Percentiles rank a stretch among this genome's conserved stretches.
These are phyloP conservation scores for Connochaetes taurinus DNA, from an alignment of 2,113 vertebrate species.

Conservation along the genomic window DNA sequence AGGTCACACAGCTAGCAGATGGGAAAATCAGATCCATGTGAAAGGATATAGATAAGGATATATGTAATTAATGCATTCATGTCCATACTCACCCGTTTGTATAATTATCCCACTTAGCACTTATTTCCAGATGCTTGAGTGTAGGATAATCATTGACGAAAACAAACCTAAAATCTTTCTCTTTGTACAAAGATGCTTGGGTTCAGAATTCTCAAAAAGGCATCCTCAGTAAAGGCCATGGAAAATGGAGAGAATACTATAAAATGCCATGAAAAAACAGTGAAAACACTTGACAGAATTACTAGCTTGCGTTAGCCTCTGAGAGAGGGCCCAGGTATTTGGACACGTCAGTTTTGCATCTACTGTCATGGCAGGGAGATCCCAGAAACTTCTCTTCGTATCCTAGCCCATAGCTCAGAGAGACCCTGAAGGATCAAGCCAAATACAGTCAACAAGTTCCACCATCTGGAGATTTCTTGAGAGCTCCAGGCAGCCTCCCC, in stretches of 20 bases:
- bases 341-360: background rate
- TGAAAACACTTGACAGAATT: background rate
- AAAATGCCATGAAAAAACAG: background rate
- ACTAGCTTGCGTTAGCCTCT: background rate
- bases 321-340: background rate
- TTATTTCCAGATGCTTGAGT: background rate
- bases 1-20: background rate
- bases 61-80: background rate
- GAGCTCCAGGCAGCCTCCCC: background rate
- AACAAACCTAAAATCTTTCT: background rate
- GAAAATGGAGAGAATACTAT: background rate
- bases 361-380: rapidly evolving
- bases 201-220: background rate
- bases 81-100: background rate
- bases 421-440: background rate
- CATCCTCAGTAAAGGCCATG: background rate
- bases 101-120: background rate
- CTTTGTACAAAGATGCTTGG: background rate
- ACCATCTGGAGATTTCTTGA: background rate
- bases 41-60: background rate
- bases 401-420: background rate
- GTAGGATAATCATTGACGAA: background rate
- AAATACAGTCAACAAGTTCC: background rate
- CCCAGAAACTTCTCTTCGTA: background rate
- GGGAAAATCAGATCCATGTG: background rate